Evolutionary conservation across 2,797 vertebrate genomes (phyloP), one percentile per base, ranked within the genome.

Genomic region (Emydoidea blandingii): DNA sequence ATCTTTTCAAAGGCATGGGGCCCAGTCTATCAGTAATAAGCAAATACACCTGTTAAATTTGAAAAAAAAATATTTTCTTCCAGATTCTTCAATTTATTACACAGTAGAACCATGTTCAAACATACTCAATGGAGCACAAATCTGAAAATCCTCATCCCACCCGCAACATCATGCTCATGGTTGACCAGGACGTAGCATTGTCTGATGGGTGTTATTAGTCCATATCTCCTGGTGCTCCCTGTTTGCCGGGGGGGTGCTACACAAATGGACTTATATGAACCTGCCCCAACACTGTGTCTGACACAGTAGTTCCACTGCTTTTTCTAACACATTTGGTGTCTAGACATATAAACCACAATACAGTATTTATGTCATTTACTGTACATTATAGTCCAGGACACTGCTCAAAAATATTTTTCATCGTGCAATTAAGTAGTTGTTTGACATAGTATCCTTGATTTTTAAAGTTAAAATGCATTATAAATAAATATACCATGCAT

Each of bases 351-450:
- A 86, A 80, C 6, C 0, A 6, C 37, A 68, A n/a, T 4, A 27
- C 56, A 4, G 3, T 1, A 15, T 78, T 90, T 80, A 88, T 87
- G 54, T 81, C 57, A 84, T 1, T 1, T 0, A 0, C 2, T 84
- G 1, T n/a, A 56, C 65, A 41, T 49, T 59, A 11, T 34, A n/a
- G 12, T 93, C 31, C 16, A 0, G 1, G n/a, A 54, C 59, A 86
- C 37, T 59, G 44, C 41, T 83, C 25, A 86, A 83, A 29, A 91
- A n/a, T 82, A 87, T 93, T 85, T 93, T 82, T n/a, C 29, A 8
- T 37, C 23, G 6, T 62, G 49, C 34, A 91, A 79, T 86, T 91
- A 53, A 83, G 89, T 19, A 80, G 29, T n/a, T 8, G 59, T 95
- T 93, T 83, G 49, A 86, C 15, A 49, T 2, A 52, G 53, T 11